A percentile compares a stretch with the other conserved stretches of the same genome.
These are phyloP conservation scores for Oryzias melastigma DNA, from an alignment of 2,113 vertebrate genomes.

Conservation along the genomic window DNA sequence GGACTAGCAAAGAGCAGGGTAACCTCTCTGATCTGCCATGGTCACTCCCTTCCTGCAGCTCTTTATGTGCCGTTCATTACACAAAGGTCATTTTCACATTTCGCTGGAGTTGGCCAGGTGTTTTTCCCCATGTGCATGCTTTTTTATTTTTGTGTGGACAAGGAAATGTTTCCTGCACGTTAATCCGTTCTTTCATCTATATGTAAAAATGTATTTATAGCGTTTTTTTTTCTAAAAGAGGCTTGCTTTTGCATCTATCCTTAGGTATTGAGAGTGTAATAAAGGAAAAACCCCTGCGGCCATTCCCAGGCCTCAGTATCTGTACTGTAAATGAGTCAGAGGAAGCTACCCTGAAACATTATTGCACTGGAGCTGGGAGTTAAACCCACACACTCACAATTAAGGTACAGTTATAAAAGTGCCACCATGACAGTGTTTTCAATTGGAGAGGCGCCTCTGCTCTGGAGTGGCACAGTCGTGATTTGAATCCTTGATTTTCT, in stretches of 20 bases:
- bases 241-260: slow-evolving; percentile 35
- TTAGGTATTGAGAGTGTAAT: slow-evolving; percentile 59
- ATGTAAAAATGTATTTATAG: slow-evolving; percentile 34
- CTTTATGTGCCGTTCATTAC: slow-evolving; percentile 30
- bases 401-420: slow-evolving; percentile 17
- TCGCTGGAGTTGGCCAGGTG: slow-evolving; percentile 38
- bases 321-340: slow-evolving; percentile 39
- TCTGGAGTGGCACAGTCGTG: background rate
- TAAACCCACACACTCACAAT: slow-evolving; percentile 31
- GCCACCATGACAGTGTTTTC: slow-evolving; percentile 7
- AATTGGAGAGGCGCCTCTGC: background rate
- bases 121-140: slow-evolving; percentile 3
- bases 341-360: slow-evolving; percentile 45
- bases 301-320: slow-evolving; percentile 57
- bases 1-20: slow-evolving; percentile 33
- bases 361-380: slow-evolving; percentile 37
- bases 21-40: slow-evolving; percentile 43
- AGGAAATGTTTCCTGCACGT: background rate
- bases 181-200: background rate
- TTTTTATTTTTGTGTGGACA: background rate
- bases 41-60: slow-evolving; percentile 40
- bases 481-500: too few species aligned
- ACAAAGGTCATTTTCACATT: slow-evolving; percentile 38
- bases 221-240: slow-evolving; percentile 24
- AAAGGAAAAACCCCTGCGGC: slow-evolving; percentile 43